Base-by-base conservation (phyloP, 2,797 vertebrate species). In the Chelon labrosus region DNA sequence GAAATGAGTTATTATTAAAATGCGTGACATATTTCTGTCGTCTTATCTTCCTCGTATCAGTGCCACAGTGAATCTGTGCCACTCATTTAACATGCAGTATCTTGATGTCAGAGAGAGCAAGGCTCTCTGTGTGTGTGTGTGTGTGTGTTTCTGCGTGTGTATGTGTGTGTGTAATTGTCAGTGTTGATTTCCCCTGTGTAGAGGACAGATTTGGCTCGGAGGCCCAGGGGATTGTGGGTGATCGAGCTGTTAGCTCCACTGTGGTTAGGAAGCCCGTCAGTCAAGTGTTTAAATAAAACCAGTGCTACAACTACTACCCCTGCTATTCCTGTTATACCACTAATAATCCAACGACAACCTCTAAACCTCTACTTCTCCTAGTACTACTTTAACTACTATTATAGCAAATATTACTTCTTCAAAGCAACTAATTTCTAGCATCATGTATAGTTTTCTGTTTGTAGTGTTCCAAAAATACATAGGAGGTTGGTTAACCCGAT, bases 131-230 rank as follows among this genome's bases (percentile, higher is more conserved):
- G 52, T 47, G 19, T 46, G 11, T 55, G 25, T 47, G 67, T 42
- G 46, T 54, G 64, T 41, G 52, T 53, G 42, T 73, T 27, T 27
- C 25, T 27, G 25, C 4, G 25, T 27, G 25, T 41, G 52, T 53
- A 38, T 73, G 25, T 27, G 25, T 41, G 52, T 53, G 42, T 73
- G 58, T 57, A 67, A 67, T 79, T 74, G 72, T 75, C 73, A 65
- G 74, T 8, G 37, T 74, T 84, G 73, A 87, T 88, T 89, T 87
- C 80, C 75, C 80, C 50, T 38, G 84, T 82, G 80, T 75, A 55
- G 68, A 83, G 70, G 81, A 75, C 81, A 80, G 59, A 85, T 88
- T 88, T 82, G 73, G 55, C 77, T 76, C 4, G 16, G 41, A 86
- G 82, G 77, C 85, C 77, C 55, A 51, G 53, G 80, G 86, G 86